Evolutionary conservation across 2,888 invertebrate genomes (phyloP).

Genomic region (Oscheius myriophilus): DNA sequence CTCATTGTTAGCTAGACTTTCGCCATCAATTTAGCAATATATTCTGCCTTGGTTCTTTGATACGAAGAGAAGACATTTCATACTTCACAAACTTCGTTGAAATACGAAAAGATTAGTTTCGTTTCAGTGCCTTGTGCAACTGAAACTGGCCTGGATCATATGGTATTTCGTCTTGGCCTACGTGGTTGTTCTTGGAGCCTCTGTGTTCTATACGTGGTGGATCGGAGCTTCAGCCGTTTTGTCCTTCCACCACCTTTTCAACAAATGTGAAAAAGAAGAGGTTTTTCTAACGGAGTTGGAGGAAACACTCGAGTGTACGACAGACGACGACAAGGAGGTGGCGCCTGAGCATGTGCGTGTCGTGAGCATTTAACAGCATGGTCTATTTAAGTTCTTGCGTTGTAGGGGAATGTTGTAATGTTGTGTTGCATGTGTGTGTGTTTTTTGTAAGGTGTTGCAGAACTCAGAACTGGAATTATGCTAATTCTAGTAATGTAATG

Average conservation of each 20-base stretch:
- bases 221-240: conserved; percentile 42
- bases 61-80: too few species aligned
- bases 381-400: too few species aligned
- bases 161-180: conserved; percentile 37
- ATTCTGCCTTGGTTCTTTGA: too few species aligned
- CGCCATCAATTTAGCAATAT: too few species aligned
- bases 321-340: conserved; percentile 55
- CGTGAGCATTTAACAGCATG: conserved; percentile 26
- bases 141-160: conserved; percentile 47
- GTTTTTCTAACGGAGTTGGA: conserved; percentile 45
- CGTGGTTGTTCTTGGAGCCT: conserved; percentile 37
- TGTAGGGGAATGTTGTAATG: not conserved
- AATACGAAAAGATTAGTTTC: too few species aligned
- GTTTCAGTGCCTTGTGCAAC: conserved; percentile 52
- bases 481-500: too few species aligned
- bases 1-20: too few species aligned
- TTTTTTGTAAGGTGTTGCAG: too few species aligned
- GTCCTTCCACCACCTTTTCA: conserved; percentile 58
- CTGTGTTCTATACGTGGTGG: conserved; percentile 47
- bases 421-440: not conserved
- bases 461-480: too few species aligned
- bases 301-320: conserved; percentile 40
- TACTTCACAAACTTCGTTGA: too few species aligned
- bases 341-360: conserved; percentile 48
- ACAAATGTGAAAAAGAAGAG: conserved; percentile 53